Evolutionary conservation across 2,888 invertebrate genomes (phyloP).

Genomic region (Anticlea derivata): DNA sequence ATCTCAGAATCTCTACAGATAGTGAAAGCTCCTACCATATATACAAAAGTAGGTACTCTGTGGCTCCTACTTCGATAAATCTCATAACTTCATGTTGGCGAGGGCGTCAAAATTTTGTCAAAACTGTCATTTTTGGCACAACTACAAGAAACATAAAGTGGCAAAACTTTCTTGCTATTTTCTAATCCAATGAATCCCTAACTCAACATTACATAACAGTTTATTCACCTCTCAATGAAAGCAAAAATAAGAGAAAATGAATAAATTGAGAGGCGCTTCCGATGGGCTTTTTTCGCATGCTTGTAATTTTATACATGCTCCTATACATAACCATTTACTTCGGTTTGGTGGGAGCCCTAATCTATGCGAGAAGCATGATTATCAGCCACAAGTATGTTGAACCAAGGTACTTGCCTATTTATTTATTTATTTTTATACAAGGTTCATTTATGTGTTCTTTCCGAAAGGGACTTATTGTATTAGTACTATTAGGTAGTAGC

Average conservation of each 20-base stretch:
- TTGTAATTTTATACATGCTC: slow-evolving; percentile 64
- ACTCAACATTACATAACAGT: background rate
- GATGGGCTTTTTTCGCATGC: slow-evolving; percentile 63
- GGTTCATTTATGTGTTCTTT: too few species aligned
- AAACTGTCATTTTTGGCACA: background rate
- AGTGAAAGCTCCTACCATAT: too few species aligned
- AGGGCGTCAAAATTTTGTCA: too few species aligned
- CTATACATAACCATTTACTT: slow-evolving; percentile 61
- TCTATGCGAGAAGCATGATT: slow-evolving; percentile 60
- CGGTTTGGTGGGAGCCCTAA: slow-evolving; percentile 60
- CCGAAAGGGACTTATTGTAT: too few species aligned
- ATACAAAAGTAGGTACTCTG: too few species aligned
- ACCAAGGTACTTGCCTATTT: slow-evolving; percentile 20
- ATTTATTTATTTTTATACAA: background rate
- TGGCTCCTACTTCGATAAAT: too few species aligned
- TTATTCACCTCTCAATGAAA: slow-evolving; percentile 16
- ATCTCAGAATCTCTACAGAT: too few species aligned
- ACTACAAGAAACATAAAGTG: background rate
- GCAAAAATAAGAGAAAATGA: slow-evolving; percentile 23
- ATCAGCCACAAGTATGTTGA: slow-evolving; percentile 53
- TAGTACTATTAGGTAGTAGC: background rate
- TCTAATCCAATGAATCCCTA: background rate
- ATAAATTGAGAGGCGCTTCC: slow-evolving; percentile 32
- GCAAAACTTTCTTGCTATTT: background rate
- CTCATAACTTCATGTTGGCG: too few species aligned